phyloP scores from a whole-genome alignment of 2,797 vertebrate genomes.

The Sebastes goodei region DNA sequence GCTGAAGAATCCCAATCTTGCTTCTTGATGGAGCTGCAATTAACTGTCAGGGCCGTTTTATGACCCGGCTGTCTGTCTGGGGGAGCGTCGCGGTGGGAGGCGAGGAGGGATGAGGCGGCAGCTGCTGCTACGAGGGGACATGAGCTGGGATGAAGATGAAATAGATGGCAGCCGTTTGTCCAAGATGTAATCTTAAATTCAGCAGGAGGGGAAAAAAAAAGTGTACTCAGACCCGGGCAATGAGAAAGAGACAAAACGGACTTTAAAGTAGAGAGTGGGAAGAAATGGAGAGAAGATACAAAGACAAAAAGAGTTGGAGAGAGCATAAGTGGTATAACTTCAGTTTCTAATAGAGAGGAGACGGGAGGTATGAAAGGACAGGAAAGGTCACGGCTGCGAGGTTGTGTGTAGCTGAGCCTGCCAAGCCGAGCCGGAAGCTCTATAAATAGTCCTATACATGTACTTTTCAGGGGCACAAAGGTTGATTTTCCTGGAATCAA shows the following conservation, averaged over 20 bases:
- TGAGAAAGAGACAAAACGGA: neutral
- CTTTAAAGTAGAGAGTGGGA: neutral
- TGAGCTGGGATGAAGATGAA: neutral
- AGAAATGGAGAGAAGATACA: neutral
- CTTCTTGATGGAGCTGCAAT: slow-evolving; percentile 59
- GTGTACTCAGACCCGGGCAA: neutral
- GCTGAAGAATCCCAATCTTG: slow-evolving; percentile 46
- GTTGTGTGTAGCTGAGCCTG: neutral
- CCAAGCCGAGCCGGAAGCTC: neutral
- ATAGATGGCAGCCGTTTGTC: neutral
- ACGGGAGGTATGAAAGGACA: neutral
- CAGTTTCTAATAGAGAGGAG: neutral
- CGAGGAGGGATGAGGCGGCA: neutral
- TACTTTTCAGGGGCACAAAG: slow-evolving; percentile 13
- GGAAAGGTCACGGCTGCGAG: slow-evolving; percentile 9
- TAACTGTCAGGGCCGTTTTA: slow-evolving; percentile 46
- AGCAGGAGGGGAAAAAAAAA: neutral
- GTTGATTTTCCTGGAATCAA: slow-evolving; percentile 45
- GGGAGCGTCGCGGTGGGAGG: neutral
- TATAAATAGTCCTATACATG: slow-evolving; percentile 31
- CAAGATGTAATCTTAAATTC: neutral
- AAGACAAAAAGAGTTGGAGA: neutral
- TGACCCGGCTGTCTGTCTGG: slow-evolving; percentile 10
- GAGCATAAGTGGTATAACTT: neutral
- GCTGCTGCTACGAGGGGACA: neutral